phyloP scores from a whole-genome alignment of 2,113 vertebrate genomes.

The Plecotus auritus region DNA sequence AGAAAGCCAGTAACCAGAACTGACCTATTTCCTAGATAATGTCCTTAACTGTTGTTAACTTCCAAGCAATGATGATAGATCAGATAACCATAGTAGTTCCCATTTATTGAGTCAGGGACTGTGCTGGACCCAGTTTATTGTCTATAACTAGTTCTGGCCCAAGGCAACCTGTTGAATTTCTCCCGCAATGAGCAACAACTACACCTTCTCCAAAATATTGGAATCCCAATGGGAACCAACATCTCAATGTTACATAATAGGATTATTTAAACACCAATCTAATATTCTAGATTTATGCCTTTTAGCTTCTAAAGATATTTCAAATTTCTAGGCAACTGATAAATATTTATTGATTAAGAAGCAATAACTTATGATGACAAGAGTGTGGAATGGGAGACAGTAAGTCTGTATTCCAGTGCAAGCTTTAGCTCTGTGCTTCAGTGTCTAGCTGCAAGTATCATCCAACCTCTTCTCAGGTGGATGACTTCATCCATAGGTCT shows the following conservation, averaged over 20 bases:
- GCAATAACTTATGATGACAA: not conserved
- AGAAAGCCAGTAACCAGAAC: not conserved
- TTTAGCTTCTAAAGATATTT: not conserved
- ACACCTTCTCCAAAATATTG: not conserved
- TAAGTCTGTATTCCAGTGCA: not conserved
- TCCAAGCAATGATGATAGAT: not conserved
- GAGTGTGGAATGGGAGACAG: rapidly evolving
- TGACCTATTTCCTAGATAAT: not conserved
- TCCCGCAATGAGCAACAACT: not conserved
- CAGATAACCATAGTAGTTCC: not conserved
- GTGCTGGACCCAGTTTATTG: not conserved
- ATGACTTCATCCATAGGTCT: not conserved
- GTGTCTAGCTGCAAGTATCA: not conserved
- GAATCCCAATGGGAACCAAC: not conserved
- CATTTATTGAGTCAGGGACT: not conserved
- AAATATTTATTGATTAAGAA: not conserved
- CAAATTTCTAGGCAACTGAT: not conserved
- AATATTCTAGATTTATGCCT: not conserved
- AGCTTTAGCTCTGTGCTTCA: not conserved
- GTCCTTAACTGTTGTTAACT: not conserved
- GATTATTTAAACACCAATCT: not conserved
- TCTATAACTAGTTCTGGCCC: not conserved
- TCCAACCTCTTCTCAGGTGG: not conserved
- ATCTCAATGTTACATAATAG: not conserved
- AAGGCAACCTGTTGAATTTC: not conserved